A percentile compares a stretch with the other conserved stretches of the same genome.
These are phyloP conservation scores for Orthonychiurus folsomi DNA, from an alignment of 2,888 invertebrate species.

Conservation along the genomic window DNA sequence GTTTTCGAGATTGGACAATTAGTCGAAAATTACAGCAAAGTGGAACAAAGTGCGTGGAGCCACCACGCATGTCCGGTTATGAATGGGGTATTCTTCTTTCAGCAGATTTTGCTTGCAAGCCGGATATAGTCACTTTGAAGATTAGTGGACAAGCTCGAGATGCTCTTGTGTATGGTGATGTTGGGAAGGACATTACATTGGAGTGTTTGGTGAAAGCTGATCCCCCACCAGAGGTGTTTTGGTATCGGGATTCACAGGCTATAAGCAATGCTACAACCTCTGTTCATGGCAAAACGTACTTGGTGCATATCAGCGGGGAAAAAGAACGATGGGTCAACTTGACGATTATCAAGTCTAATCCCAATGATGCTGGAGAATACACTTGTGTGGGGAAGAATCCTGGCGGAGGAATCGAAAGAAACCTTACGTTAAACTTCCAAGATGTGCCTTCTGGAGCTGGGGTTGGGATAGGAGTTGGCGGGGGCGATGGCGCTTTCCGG, in stretches of 20 bases:
- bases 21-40: slow-evolving; percentile 67
- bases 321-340: slow-evolving; percentile 66
- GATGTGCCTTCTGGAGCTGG: slow-evolving; percentile 35
- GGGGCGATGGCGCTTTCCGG: slow-evolving; percentile 18
- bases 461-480: slow-evolving; percentile 30
- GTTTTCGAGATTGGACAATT: slow-evolving; percentile 75
- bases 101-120: slow-evolving; percentile 72
- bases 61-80: slow-evolving; percentile 58
- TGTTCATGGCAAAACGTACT: slow-evolving; percentile 29
- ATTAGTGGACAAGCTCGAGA: slow-evolving; percentile 34
- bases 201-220: slow-evolving; percentile 73
- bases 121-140: slow-evolving; percentile 51
- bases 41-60: slow-evolving; percentile 61
- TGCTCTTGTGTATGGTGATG: slow-evolving; percentile 55
- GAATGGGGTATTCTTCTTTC: slow-evolving; percentile 68
- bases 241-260: slow-evolving; percentile 65
- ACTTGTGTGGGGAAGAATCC: slow-evolving; percentile 67
- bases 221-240: slow-evolving; percentile 43
- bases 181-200: slow-evolving; percentile 72
- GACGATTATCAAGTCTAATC: slow-evolving; percentile 71
- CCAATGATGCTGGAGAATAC: slow-evolving; percentile 73
- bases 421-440: slow-evolving; percentile 56
- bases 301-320: slow-evolving; percentile 32
- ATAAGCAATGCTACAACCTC: slow-evolving; percentile 31
- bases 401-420: slow-evolving; percentile 68